Base-by-base conservation (phyloP, 1,140 invertebrate species). In the Achatina immaculata region DNA sequence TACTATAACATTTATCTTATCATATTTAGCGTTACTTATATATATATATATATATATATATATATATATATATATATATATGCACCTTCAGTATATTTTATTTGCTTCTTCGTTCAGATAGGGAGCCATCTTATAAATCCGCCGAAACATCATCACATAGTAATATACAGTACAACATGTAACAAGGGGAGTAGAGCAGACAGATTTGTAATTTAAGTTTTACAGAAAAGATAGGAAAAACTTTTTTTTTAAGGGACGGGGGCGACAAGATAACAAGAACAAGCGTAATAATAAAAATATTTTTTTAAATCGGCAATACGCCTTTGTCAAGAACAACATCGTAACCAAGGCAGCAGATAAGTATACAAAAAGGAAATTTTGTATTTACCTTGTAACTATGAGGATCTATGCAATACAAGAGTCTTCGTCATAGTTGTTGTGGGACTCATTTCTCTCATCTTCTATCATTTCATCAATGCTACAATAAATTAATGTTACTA, bases 31-130 rank as follows among this genome's bases (percentile, higher is more conserved):
- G 7, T 11, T 65, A 65, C n/a, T 11, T 65, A 65, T 65, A 65
- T 65, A 65, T 65, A 65, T 65, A 65, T 65, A 65, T 65, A 65
- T 65, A 65, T 65, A 65, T 65, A 65, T 65, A 65, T 65, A 34
- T 65, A 34, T 65, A 34, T 14, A 24, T 14, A 34, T 14, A 9
- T 14, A 7, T 65, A 34, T 11, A 34, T 65, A 28, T 7, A 11
- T 6, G 9, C 7, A 34, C 24, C 31, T 28, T 14, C 31, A 65
- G 24, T 11, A 34, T 14, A 34, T 65, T 7, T 14, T 6, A 65
- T 65, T 24, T 65, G 6, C 62, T 51, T 51, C 24, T 51, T 51
- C 24, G 11, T 24, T 24, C 48, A 51, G 24, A 11, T 51, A 24
- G 62, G n/a, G 31, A 24, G 62, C 7, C 19, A 48, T 11, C 19